These are phyloP conservation scores for Promerops cafer DNA, from an alignment of 2,113 vertebrate genomes.

Conservation along the genomic window DNA sequence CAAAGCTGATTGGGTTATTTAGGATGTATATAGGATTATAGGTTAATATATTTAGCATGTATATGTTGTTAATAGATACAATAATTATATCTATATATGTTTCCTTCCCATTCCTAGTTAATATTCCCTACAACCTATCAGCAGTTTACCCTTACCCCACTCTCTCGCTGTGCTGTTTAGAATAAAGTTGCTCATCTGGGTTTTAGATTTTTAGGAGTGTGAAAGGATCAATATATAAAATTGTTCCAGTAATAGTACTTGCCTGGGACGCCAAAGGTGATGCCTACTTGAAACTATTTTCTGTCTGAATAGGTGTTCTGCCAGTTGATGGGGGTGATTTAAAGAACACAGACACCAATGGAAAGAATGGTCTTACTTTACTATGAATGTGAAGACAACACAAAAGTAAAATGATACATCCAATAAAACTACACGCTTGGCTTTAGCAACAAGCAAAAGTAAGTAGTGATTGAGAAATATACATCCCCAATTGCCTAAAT, in stretches of 20 bases:
- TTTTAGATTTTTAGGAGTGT: not conserved
- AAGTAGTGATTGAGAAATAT: not conserved
- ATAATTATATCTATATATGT: not conserved
- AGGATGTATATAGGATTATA: not conserved
- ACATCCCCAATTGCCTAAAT: not conserved
- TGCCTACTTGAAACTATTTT: not conserved
- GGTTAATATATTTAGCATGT: not conserved
- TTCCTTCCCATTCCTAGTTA: not conserved
- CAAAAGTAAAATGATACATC: not conserved
- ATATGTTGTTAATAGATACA: not conserved
- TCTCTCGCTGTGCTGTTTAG: not conserved
- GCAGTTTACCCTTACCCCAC: accelerated
- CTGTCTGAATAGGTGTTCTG: not conserved
- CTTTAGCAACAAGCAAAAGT: not conserved
- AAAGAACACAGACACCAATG: not conserved
- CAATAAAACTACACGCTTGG: not conserved
- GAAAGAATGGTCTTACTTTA: not conserved
- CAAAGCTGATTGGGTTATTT: not conserved
- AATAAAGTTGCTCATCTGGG: not conserved
- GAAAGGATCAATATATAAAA: not conserved
- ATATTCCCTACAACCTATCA: not conserved
- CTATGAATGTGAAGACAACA: not conserved
- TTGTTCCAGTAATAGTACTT: not conserved
- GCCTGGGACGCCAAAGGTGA: not conserved
- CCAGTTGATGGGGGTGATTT: not conserved